A percentile compares a stretch with the other conserved stretches of the same genome.
Conservation (phyloP, 2,113 vertebrate species). For the Indri indri region DNA sequence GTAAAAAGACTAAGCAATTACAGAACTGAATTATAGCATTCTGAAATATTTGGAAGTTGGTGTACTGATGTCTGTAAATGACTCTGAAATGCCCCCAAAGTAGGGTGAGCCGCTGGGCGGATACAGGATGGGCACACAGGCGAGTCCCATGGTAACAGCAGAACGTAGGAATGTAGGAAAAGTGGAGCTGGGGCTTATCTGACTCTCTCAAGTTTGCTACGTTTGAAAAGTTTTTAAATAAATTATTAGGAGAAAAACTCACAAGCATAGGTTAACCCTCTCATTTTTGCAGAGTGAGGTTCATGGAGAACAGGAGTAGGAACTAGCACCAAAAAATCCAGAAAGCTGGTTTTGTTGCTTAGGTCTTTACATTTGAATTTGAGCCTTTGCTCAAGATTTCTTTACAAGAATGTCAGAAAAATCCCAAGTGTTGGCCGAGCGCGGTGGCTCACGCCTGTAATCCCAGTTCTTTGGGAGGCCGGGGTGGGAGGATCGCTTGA, state of each 20-base stretch:
- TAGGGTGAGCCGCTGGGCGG: neutral
- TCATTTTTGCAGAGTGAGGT: neutral
- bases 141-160: neutral
- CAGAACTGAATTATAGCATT: neutral
- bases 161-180: neutral
- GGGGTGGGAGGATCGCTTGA: too few relatives aligned
- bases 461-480: too few relatives aligned
- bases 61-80: neutral
- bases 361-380: neutral
- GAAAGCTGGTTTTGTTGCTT: neutral
- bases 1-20: neutral
- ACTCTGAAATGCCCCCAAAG: neutral
- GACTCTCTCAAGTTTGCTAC: neutral
- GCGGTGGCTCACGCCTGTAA: too few relatives aligned
- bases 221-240: neutral
- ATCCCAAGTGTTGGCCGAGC: neutral
- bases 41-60: neutral
- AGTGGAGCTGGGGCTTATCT: neutral
- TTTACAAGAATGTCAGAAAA: neutral
- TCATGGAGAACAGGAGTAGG: neutral
- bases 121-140: neutral
- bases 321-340: neutral
- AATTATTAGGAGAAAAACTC: neutral
- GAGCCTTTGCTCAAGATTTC: neutral
- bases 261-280: accelerated